Base-by-base conservation (phyloP, 1,140 invertebrate species). In the Bombus polaris region DNA sequence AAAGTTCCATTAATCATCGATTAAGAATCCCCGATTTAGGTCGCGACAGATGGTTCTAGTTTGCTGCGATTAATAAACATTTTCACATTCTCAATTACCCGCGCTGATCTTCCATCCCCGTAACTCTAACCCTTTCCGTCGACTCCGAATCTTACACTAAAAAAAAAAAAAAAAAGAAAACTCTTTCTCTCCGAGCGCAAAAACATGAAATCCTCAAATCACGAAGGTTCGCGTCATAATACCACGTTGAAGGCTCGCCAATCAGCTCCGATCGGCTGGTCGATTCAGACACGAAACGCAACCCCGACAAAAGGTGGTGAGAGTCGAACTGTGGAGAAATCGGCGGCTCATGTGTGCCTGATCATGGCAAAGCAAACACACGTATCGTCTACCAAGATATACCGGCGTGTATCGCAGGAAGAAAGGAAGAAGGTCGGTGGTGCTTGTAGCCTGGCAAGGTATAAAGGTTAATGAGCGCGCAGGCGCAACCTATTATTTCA, bases 401-500 rank as follows among this genome's bases (percentile, higher is more conserved):
- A 65, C 73, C 85, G 68, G 81, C 85, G 85, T 42, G 66, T 84
- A 92, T 89, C 87, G 83, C 85, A 87, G 89, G 88, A 87, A 90
- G 90, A 91, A 90, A 91, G 88, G 87, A 93, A 89, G 88, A 93
- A 93, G 92, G 93, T 93, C 92, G 93, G 90, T 93, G 92, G 93
- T 93, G 93, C 92, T 92, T 89, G 92, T 92, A 91, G 92, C 93
- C 92, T 92, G 94, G 90, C 92, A 89, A 92, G 94, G 94, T 95
- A 95, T 94, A 95, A 95, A 95, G 94, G 94, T 95, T 95, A 95
- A 95, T 95, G 94, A 95, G 94, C 94, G 93, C 94, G 88, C 94
- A 93, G 92, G 94, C 94, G 93, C 93, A 95, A 95, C 94, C 94
- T 95, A 95, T 95, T 95, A 95, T 95, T 95, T 95, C 88, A 93